Percentiles rank a stretch among this genome's conserved stretches.
These are phyloP conservation scores for Cepphus grylle DNA, from an alignment of 2,113 vertebrate genomes.

Conservation along the genomic window DNA sequence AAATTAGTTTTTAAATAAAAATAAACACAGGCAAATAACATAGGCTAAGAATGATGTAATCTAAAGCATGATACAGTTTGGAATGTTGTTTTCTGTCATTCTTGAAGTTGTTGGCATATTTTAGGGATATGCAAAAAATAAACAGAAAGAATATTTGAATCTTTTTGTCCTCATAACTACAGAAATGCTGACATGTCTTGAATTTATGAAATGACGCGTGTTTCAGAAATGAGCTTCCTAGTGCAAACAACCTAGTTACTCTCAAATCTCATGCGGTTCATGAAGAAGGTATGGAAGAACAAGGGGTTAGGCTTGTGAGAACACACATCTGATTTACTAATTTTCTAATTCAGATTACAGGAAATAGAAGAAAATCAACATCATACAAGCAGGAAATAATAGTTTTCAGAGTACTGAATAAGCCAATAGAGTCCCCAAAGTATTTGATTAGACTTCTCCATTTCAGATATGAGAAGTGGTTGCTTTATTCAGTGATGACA, in stretches of 20 bases:
- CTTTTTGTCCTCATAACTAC: not conserved
- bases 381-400: not conserved
- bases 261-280: not conserved
- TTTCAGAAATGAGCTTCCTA: not conserved
- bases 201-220: not conserved
- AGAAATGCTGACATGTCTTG: not conserved
- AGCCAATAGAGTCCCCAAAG: not conserved
- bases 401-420: not conserved
- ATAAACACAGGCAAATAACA: constrained; percentile 31
- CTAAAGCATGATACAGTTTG: constrained; percentile 31
- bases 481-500: not conserved
- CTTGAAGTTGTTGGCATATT: constrained; percentile 2
- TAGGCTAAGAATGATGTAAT: constrained; percentile 37
- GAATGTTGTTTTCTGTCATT: constrained; percentile 54
- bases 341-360: not conserved
- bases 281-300: not conserved
- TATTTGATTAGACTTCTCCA: not conserved
- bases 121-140: constrained; percentile 30
- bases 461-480: not conserved
- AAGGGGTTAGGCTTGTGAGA: not conserved
- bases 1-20: constrained; percentile 57
- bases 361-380: not conserved
- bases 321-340: not conserved
- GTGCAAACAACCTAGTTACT: not conserved
- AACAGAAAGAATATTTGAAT: not conserved